Percentiles rank a stretch among this genome's conserved stretches.
phyloP scores from a whole-genome alignment of 2,888 invertebrate genomes.

The Ophion obscuratus region DNA sequence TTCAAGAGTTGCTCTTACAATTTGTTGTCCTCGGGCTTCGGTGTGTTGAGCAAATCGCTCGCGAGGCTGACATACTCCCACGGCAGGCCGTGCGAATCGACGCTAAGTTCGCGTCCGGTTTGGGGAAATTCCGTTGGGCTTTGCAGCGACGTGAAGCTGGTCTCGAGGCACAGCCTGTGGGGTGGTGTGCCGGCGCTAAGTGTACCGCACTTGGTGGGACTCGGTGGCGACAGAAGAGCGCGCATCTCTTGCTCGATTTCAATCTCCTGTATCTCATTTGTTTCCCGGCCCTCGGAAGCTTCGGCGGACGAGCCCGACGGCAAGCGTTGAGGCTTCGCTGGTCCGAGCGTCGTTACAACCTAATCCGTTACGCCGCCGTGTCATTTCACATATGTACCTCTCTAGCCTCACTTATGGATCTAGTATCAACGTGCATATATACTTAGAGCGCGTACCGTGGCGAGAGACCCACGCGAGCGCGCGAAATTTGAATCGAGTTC shows the following conservation, averaged over 20 bases:
- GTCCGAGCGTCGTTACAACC: slow-evolving; percentile 92
- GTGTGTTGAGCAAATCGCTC: slow-evolving; percentile 80
- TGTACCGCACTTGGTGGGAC: slow-evolving; percentile 84
- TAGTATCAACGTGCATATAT: slow-evolving; percentile 17
- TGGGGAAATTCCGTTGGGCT: slow-evolving; percentile 84
- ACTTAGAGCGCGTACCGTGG: slow-evolving; percentile 36
- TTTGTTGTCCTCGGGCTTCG: slow-evolving; percentile 78
- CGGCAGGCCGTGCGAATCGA: slow-evolving; percentile 82
- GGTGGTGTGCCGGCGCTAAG: slow-evolving; percentile 76
- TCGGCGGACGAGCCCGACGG: slow-evolving; percentile 80
- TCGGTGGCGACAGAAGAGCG: slow-evolving; percentile 85
- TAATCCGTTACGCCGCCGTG: slow-evolving; percentile 77
- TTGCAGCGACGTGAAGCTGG: slow-evolving; percentile 90
- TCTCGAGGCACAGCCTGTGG: slow-evolving; percentile 88
- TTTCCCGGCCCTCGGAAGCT: slow-evolving; percentile 76
- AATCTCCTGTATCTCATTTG: slow-evolving; percentile 76
- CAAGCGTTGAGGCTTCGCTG: slow-evolving; percentile 90
- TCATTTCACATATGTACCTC: slow-evolving; percentile 45
- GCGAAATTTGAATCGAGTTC: slow-evolving; percentile 47
- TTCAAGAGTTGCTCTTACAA: slow-evolving; percentile 75
- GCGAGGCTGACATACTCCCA: slow-evolving; percentile 85
- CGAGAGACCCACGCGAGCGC: slow-evolving; percentile 43
- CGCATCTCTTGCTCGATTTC: slow-evolving; percentile 81
- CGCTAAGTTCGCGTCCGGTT: slow-evolving; percentile 80
- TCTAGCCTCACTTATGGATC: slow-evolving; percentile 12